phyloP scores from a whole-genome alignment of 2,113 vertebrate species.

The Centropristis striata region DNA sequence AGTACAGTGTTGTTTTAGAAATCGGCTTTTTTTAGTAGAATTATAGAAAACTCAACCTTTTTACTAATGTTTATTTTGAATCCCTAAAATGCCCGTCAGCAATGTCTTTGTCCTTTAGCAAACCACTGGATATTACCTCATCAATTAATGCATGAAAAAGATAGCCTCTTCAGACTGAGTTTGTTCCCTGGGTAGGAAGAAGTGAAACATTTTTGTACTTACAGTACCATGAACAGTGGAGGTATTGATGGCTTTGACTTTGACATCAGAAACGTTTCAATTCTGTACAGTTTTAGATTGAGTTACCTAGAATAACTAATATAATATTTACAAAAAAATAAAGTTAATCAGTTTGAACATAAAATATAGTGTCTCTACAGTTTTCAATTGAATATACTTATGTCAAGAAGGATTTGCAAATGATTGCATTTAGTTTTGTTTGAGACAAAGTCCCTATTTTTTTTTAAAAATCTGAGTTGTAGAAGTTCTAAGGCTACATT shows the following conservation, averaged over 20 bases:
- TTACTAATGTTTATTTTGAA: not conserved
- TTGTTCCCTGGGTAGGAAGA: not conserved
- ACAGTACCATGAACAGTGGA: too few species aligned
- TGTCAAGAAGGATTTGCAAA: too few species aligned
- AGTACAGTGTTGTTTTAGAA: constrained; percentile 3
- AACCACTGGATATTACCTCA: not conserved
- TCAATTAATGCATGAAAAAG: not conserved
- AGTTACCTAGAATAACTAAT: not conserved
- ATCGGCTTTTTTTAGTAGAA: not conserved
- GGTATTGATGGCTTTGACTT: not conserved
- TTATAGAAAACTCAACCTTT: not conserved
- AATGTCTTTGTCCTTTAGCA: not conserved
- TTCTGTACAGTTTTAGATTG: not conserved
- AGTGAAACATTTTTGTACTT: not conserved
- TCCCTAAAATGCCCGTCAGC: not conserved
- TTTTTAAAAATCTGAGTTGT: too few species aligned
- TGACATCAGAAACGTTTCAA: not conserved
- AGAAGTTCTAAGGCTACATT: too few species aligned
- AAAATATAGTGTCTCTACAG: too few species aligned
- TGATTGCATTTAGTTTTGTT: too few species aligned
- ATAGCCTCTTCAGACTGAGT: not conserved
- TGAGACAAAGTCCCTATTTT: too few species aligned
- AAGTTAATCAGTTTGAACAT: too few species aligned
- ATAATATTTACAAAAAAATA: not conserved
- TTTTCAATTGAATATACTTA: too few species aligned